Conservation (phyloP, 1,140 invertebrate species). For the Coboldia fuscipes region DNA sequence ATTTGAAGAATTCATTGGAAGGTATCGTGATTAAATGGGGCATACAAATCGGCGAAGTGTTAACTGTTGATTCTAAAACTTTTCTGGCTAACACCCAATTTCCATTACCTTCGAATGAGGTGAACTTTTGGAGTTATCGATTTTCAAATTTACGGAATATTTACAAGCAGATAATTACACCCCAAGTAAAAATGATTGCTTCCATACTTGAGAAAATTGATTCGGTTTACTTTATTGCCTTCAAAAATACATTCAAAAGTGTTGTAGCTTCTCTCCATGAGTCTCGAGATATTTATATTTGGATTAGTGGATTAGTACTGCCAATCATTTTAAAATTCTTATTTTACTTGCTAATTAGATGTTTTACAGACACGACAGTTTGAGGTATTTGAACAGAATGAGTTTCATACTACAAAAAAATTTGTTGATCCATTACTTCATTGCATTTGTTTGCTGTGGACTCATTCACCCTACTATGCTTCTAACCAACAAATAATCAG, state of each 20-base stretch:
- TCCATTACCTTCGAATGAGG: constrained; percentile 45
- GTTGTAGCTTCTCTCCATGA: constrained; percentile 36
- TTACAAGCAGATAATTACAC: constrained; percentile 57
- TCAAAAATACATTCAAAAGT: constrained; percentile 43
- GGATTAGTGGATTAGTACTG: constrained; percentile 32
- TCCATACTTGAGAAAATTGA: constrained; percentile 45
- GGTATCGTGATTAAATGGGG: constrained; percentile 54
- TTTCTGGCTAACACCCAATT: constrained; percentile 9
- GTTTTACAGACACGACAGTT: constrained; percentile 25
- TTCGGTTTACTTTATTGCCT: constrained; percentile 48
- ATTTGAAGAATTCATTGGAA: constrained; percentile 42
- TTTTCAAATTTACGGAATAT: constrained; percentile 59
- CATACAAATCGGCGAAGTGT: constrained; percentile 40
- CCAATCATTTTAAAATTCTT: neutral
- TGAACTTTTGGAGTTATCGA: constrained; percentile 43
- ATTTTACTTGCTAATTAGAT: neutral
- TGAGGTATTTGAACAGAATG: constrained; percentile 42
- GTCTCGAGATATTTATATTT: constrained; percentile 41
- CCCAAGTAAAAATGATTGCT: constrained; percentile 58
- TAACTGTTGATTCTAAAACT: constrained; percentile 22
- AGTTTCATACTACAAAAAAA: constrained; percentile 36
- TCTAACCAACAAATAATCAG: constrained; percentile 46
- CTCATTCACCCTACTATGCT: constrained; percentile 62
- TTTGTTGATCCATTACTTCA: constrained; percentile 43
- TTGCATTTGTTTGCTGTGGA: constrained; percentile 62